phyloP scores from a whole-genome alignment of 2,113 vertebrate species.

The Strix aluco region DNA sequence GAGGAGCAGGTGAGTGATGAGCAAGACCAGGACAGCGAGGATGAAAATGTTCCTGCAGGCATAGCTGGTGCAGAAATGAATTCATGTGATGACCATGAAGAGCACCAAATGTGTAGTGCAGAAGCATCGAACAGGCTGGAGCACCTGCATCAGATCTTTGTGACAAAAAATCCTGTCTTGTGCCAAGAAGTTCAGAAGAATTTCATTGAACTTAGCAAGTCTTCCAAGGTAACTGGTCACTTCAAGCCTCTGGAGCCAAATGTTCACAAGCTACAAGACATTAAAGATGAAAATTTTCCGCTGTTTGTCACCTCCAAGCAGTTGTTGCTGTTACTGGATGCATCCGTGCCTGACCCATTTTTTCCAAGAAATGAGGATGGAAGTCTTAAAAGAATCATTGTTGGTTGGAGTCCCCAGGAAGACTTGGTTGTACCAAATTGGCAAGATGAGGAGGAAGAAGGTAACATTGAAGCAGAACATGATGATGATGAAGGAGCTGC shows the following conservation, averaged over 20 bases:
- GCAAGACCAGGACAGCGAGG: not conserved
- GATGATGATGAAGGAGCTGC: constrained; percentile 59
- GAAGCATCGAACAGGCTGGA: constrained; percentile 49
- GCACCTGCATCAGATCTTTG: constrained; percentile 80
- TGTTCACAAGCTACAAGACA: constrained; percentile 77
- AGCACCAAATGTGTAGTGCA: fast-evolving
- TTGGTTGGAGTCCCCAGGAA: constrained; percentile 78
- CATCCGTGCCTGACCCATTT: constrained; percentile 78
- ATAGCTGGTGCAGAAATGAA: not conserved
- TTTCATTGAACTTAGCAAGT: constrained; percentile 82
- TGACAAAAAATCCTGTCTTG: constrained; percentile 84
- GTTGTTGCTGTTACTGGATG: constrained; percentile 78
- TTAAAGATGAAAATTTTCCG: constrained; percentile 80
- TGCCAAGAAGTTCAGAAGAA: constrained; percentile 82
- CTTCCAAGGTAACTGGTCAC: constrained; percentile 76
- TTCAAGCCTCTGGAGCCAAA: constrained; percentile 74
- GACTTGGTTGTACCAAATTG: constrained; percentile 67
- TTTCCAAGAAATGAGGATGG: constrained; percentile 83
- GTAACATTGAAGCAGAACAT: constrained; percentile 54
- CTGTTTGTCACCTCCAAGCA: constrained; percentile 82
- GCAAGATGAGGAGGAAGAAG: constrained; percentile 75
- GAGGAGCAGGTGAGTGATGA: constrained; percentile 27
- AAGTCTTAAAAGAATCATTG: constrained; percentile 75
- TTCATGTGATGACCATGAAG: not conserved
- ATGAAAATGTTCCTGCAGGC: not conserved